phyloP scores from a whole-genome alignment of 2,797 vertebrate genomes.

The Chromobotia macracanthus region DNA sequence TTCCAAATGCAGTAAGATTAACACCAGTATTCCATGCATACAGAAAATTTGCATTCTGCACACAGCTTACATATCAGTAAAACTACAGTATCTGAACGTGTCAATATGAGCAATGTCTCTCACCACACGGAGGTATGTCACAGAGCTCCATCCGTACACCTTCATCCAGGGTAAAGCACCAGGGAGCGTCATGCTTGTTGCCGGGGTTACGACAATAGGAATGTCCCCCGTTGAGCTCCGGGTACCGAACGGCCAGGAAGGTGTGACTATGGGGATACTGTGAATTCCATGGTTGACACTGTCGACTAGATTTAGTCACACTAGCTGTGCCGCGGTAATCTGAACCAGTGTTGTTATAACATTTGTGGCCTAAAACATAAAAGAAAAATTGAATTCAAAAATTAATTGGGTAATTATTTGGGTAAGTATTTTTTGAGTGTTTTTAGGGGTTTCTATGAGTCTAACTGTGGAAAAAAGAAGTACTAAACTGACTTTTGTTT shows the following conservation, averaged over 20 bases:
- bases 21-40: neutral
- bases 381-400: neutral
- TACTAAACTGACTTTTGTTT: constrained; percentile 88
- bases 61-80: neutral
- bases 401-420: neutral
- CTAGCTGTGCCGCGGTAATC: constrained; percentile 95
- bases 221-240: constrained; percentile 93
- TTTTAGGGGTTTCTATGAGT: neutral
- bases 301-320: constrained; percentile 88
- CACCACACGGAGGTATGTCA: constrained; percentile 92
- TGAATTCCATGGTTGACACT: constrained; percentile 98
- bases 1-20: no score
- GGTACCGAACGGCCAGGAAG: constrained; percentile 87
- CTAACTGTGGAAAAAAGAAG: no score
- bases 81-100: neutral
- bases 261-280: constrained; percentile 96
- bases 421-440: no score
- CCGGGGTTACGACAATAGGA: constrained; percentile 98
- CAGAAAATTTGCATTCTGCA: neutral
- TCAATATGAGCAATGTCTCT: constrained; percentile 52
- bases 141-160: constrained; percentile 90
- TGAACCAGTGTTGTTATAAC: constrained; percentile 89
- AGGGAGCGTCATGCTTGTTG: constrained; percentile 91
- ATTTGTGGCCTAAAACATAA: constrained; percentile 86
- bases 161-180: constrained; percentile 97